Percentiles rank a stretch among this genome's conserved stretches.
These are phyloP conservation scores for Zhuqinia jingwanae DNA, from an alignment of 2,888 invertebrate genomes.

Conservation along the genomic window DNA sequence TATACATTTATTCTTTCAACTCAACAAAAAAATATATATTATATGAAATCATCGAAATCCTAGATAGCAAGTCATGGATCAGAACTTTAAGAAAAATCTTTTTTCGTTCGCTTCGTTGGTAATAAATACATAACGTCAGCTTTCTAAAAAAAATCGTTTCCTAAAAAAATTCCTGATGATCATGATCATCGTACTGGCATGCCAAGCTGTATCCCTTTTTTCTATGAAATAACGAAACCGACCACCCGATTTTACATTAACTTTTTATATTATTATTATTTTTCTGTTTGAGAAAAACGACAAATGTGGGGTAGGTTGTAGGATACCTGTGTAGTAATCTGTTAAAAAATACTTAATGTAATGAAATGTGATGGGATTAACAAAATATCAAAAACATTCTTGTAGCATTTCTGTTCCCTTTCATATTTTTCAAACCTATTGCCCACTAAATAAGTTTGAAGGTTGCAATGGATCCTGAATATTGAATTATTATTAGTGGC, in stretches of 20 bases:
- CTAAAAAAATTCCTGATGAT: constrained; percentile 36
- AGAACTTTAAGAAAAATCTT: constrained; percentile 64
- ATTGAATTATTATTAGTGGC: no score
- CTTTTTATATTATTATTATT: no score
- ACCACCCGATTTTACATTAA: constrained; percentile 57
- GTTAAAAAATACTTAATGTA: neutral
- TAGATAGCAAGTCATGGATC: constrained; percentile 60
- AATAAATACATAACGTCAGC: constrained; percentile 64
- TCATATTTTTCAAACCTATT: no score
- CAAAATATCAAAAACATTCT: neutral
- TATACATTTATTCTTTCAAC: neutral
- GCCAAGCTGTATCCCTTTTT: no score
- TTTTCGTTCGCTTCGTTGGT: constrained; percentile 64
- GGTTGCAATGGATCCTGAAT: no score
- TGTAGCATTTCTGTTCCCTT: neutral
- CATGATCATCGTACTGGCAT: constrained; percentile 29
- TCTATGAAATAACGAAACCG: no score
- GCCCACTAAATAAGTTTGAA: no score
- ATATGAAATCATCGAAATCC: constrained; percentile 49
- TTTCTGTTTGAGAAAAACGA: constrained; percentile 29
- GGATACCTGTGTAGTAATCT: neutral
- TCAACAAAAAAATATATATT: neutral
- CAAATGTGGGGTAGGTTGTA: constrained; percentile 20
- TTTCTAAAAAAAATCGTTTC: constrained; percentile 49
- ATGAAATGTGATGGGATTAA: neutral